These are phyloP conservation scores for Alentia gelatinosa DNA, from an alignment of 2,888 invertebrate genomes.

Conservation along the genomic window DNA sequence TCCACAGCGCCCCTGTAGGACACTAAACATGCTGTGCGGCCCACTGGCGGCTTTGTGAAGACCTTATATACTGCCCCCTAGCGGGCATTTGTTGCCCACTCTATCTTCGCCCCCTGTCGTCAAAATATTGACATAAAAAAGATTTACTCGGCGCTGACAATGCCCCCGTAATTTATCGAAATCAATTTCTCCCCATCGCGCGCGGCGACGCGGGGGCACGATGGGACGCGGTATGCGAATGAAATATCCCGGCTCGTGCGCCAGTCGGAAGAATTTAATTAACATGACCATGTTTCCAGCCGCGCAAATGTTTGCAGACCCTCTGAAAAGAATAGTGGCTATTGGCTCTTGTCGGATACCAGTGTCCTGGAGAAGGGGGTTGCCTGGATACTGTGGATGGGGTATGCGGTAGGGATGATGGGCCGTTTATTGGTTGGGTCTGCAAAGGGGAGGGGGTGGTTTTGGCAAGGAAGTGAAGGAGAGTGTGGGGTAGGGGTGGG, in stretches of 20 bases:
- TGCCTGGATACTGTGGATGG: not conserved
- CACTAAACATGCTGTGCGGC: not conserved
- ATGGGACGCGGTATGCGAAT: conserved; percentile 4
- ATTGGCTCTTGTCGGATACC: not conserved
- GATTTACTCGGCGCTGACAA: conserved; percentile 42
- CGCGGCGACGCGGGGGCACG: not conserved
- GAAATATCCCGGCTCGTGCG: not conserved
- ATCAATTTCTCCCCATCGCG: conserved; percentile 27
- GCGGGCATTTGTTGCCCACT: not conserved
- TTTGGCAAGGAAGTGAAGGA: not conserved
- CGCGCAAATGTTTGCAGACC: conserved; percentile 49
- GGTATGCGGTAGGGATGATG: conserved; percentile 18
- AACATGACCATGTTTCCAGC: conserved; percentile 44
- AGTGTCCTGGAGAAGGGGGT: not conserved
- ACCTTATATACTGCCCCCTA: conserved; percentile 32
- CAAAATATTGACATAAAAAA: conserved; percentile 54
- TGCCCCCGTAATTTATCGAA: not conserved
- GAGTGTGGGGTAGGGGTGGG: not conserved
- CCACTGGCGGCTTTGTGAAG: not conserved
- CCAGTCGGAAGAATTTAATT: conserved; percentile 49
- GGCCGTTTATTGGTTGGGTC: not conserved
- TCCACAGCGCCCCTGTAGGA: conserved; percentile 7
- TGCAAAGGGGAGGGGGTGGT: not conserved
- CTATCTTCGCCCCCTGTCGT: conserved; percentile 11
- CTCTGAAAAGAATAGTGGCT: conserved; percentile 44